Evolutionary conservation across 2,797 vertebrate species (phyloP).

Genomic region (Austrolebias charrua): DNA sequence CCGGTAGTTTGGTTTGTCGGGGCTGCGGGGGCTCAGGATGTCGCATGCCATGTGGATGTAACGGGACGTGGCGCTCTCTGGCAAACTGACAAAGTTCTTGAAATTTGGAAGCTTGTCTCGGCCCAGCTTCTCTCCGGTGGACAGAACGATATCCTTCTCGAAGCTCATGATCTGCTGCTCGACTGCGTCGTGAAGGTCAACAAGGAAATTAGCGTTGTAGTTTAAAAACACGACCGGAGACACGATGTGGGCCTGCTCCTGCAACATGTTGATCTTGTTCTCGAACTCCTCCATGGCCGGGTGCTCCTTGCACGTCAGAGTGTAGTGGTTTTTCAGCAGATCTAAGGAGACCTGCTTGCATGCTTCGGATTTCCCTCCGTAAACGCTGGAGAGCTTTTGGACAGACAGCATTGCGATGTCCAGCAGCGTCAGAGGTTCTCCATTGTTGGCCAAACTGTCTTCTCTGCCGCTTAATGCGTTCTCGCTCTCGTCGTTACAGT

Average conservation of each 20-base stretch:
- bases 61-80: constrained; percentile 78
- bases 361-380: constrained; percentile 53
- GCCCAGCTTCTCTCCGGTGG: constrained; percentile 73
- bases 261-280: constrained; percentile 42
- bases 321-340: constrained; percentile 77
- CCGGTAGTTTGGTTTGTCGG: constrained; percentile 55
- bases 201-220: constrained; percentile 74
- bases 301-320: constrained; percentile 70
- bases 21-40: constrained; percentile 60
- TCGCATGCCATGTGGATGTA: constrained; percentile 79
- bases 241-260: constrained; percentile 31
- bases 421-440: constrained; percentile 68
- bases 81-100: constrained; percentile 70
- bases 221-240: constrained; percentile 74
- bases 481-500: background rate
- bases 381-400: constrained; percentile 72
- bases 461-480: background rate
- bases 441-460: constrained; percentile 21
- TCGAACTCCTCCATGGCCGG: constrained; percentile 69
- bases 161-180: constrained; percentile 74
- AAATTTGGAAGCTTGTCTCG: constrained; percentile 76
- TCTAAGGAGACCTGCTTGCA: constrained; percentile 69
- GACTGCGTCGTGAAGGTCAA: constrained; percentile 67
- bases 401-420: constrained; percentile 77
- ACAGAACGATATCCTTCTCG: constrained; percentile 69